Conservation (phyloP, 2,797 vertebrate species). For the Tokudaia tokunoshimensis region DNA sequence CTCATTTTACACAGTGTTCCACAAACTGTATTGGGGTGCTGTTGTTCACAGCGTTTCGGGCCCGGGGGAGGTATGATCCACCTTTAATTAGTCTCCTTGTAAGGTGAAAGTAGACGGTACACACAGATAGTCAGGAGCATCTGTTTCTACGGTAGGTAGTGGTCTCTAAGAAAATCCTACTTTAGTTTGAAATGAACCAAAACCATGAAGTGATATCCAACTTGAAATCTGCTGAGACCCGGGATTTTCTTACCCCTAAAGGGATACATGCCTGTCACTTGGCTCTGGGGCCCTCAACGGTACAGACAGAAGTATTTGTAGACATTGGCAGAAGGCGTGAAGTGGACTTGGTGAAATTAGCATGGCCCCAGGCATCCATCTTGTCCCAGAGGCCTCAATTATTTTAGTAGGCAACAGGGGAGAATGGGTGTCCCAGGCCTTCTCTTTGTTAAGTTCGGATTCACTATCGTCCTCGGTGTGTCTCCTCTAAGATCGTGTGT, state of each 20-base stretch:
- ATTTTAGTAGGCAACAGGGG: background rate
- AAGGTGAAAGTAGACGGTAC: background rate
- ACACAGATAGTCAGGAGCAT: background rate
- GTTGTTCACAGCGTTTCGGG: background rate
- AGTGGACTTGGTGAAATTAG: background rate
- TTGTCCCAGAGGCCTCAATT: background rate
- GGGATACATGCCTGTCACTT: background rate
- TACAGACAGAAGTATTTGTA: background rate
- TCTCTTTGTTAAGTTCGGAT: background rate
- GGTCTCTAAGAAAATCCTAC: background rate
- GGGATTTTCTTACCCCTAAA: background rate
- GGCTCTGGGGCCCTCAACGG: background rate
- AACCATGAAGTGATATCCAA: background rate
- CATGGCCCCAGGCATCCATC: background rate
- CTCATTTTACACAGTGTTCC: background rate
- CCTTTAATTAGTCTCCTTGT: background rate
- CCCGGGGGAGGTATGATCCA: background rate
- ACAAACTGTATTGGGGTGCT: background rate
- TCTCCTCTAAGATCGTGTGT: background rate
- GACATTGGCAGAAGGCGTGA: background rate
- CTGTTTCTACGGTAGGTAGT: background rate
- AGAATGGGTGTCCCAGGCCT: background rate
- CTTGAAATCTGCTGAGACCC: background rate
- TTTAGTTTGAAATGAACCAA: background rate
- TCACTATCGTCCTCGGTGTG: rapidly evolving